Conservation (phyloP, 2,113 vertebrate genomes). For the Motacilla alba region DNA sequence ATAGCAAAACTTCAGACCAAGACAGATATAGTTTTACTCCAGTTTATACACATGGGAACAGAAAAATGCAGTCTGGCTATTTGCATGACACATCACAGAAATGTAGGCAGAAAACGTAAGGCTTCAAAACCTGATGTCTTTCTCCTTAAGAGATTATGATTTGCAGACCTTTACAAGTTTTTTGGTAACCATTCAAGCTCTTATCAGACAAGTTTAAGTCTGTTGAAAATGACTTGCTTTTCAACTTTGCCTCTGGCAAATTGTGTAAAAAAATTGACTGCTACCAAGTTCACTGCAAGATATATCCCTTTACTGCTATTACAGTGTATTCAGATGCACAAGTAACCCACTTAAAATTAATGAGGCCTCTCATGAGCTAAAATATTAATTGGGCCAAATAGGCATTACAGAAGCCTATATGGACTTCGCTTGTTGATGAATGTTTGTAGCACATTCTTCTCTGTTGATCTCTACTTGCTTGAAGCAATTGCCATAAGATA, state of each 20-base stretch:
- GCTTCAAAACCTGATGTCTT: neutral
- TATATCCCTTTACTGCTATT: neutral
- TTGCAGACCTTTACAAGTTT: neutral
- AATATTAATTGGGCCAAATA: neutral
- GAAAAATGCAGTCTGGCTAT: neutral
- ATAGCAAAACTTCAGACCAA: neutral
- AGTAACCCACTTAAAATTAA: neutral
- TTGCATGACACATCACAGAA: neutral
- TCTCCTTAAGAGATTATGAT: neutral
- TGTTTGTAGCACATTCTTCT: neutral
- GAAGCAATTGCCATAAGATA: neutral
- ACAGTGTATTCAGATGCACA: neutral
- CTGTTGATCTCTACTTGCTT: neutral
- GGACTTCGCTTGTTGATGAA: neutral
- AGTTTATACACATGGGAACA: neutral
- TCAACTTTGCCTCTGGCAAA: slow-evolving; percentile 1
- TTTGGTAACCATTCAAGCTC: neutral
- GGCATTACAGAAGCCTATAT: neutral
- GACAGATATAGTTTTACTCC: neutral
- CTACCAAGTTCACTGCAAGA: neutral
- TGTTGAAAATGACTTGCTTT: slow-evolving; percentile 11
- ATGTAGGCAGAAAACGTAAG: neutral
- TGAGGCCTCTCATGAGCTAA: neutral
- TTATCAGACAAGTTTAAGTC: neutral
- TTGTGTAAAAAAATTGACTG: neutral